Conservation (phyloP, 2,113 vertebrate genomes). For the Etia nguti region DNA sequence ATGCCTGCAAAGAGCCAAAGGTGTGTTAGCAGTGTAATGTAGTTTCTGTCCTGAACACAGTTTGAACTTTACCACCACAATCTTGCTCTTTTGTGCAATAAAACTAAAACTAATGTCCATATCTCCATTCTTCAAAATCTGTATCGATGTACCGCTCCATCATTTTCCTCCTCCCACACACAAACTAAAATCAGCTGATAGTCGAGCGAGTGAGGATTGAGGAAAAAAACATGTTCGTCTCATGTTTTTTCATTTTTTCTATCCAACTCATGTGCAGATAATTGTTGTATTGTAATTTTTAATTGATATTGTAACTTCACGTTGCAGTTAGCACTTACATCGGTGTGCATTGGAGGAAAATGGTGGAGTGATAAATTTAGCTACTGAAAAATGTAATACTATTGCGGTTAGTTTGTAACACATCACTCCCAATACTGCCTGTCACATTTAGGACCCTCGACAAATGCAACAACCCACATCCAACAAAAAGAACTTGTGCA, state of each 20-base stretch:
- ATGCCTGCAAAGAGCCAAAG: too few species aligned
- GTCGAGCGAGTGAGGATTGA: background rate
- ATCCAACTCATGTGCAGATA: background rate
- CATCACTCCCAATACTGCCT: too few species aligned
- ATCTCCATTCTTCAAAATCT: too few species aligned
- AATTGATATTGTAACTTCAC: background rate
- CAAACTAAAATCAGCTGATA: background rate
- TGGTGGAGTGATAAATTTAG: background rate
- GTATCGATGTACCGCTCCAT: background rate
- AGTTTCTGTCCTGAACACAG: too few species aligned
- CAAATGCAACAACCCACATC: too few species aligned
- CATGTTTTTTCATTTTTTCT: background rate
- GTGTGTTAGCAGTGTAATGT: too few species aligned
- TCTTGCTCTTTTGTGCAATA: too few species aligned
- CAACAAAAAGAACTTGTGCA: too few species aligned
- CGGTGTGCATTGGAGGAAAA: rapidly evolving
- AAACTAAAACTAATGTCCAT: too few species aligned
- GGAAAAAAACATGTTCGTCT: too few species aligned
- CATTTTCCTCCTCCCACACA: background rate
- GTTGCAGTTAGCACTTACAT: background rate
- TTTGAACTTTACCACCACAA: too few species aligned
- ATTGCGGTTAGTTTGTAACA: background rate
- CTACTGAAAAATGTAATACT: background rate
- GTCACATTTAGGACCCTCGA: too few species aligned
- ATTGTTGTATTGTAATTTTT: rapidly evolving